A percentile compares a stretch with the other conserved stretches of the same genome.
phyloP scores from a whole-genome alignment of 2,113 vertebrate genomes.

The Saccopteryx bilineata region DNA sequence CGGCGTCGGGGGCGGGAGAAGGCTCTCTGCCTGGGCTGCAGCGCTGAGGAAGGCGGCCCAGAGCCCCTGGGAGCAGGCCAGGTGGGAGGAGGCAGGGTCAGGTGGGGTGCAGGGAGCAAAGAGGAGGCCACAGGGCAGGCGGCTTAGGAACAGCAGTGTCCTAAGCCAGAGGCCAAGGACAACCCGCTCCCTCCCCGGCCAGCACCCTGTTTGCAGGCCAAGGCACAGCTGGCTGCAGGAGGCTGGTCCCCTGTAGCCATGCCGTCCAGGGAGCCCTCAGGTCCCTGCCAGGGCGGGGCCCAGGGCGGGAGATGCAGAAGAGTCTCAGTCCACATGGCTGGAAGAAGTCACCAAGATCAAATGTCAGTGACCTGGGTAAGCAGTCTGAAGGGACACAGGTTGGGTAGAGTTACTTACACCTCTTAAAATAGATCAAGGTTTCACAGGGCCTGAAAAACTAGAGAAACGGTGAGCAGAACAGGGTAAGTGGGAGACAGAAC shows the following conservation, averaged over 20 bases:
- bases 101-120: neutral
- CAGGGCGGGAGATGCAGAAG: neutral
- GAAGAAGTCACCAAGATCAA: constrained; percentile 65
- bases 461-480: neutral
- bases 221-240: neutral
- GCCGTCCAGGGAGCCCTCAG: neutral
- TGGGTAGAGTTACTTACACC: constrained; percentile 76
- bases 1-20: neutral
- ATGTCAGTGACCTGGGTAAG: constrained; percentile 77
- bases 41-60: neutral
- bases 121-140: neutral
- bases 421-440: constrained; percentile 79
- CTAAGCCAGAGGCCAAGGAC: neutral
- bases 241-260: neutral
- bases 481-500: neutral
- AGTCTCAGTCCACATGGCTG: constrained; percentile 32
- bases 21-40: neutral
- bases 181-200: neutral
- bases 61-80: neutral
- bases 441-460: constrained; percentile 34
- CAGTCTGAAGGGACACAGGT: constrained; percentile 55
- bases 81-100: constrained; percentile 18
- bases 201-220: neutral
- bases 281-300: neutral
- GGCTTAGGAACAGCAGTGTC: neutral